Evolutionary conservation across 2,888 invertebrate species (phyloP), one percentile per base, ranked within the genome.

Genomic region (Eudasyphora cyanicolor): DNA sequence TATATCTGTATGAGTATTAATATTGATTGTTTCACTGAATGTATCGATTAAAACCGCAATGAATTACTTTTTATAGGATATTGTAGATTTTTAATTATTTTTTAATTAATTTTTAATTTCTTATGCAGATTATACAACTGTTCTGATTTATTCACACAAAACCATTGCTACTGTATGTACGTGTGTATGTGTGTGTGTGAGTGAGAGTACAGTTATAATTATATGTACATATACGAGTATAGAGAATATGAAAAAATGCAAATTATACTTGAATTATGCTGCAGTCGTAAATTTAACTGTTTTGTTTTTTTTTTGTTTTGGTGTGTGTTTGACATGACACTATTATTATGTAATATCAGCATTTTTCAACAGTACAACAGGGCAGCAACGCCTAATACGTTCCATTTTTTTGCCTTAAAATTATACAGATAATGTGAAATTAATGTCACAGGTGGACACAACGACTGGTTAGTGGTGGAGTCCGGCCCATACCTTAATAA

Each of bases 101-200:
- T 83, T 79, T 79, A 82, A 82, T 79, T 82, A 76, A 79, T 79
- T 79, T 82, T 82, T 83, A 83, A 79, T 83, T 79, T 76, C 74
- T 64, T 79, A 8, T 60, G 24, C 14, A 75, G 49, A 77, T 77
- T 79, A 51, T 71, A 54, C 76, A 70, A 78, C n/a, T 70, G 21
- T 70, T 32, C 45, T 32, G 10, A 32, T 27, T 64, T 24, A 54
- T 45, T 42, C 27, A 45, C 77, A 51, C n/a, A 64, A 12, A 79
- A 3, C 51, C 54, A 29, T 51, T n/a, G n/a, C n/a, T n/a, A n/a
- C n/a, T n/a, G n/a, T n/a, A n/a, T n/a, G n/a, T n/a, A n/a, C n/a
- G n/a, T n/a, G n/a, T n/a, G n/a, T n/a, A n/a, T n/a, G n/a, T n/a
- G n/a, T n/a, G n/a, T n/a, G n/a, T n/a, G n/a, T n/a, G n/a, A n/a